Evolutionary conservation across 2,888 invertebrate genomes (phyloP), one percentile per base, ranked within the genome.

Genomic region (Orthosia cruda): DNA sequence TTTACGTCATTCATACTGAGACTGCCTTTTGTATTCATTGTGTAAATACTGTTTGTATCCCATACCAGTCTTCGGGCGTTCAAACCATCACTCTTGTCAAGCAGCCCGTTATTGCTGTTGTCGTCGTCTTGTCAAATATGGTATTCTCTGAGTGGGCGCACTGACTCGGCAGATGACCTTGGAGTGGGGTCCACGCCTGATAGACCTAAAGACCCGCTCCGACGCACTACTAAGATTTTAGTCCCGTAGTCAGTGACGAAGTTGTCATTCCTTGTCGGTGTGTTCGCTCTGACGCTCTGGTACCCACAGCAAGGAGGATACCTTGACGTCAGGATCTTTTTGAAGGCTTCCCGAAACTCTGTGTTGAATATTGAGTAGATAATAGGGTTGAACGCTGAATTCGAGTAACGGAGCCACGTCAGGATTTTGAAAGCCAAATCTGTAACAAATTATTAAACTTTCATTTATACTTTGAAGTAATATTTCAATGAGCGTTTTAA

Each of bases 351-450:
- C 20, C 99, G 98, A 93, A 99, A 99, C 95, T 99, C 99, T 18
- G 99, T 98, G 97, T 99, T 99, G 97, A 99, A 99, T 92, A 99
- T 99, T 82, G 99, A 99, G 97, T 99, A 99, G 93, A 99, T 99
- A 92, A 99, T 99, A 52, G 99, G 99, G 96, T 99, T 99, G 97
- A 99, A 99, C 70, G 99, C 99, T 58, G 99, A 99, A 96, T 99
- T 99, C 80, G 99, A 99, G 95, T 99, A 99, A 84, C 99, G 99
- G 89, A 99, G 97, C 99, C 99, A 99, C 57, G 99, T 99, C 86
- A 99, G 98, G 89, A 99, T 98, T 97, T 98, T 97, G 92, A 97
- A 97, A 47, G 96, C 96, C 61, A 97, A 91, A 90, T 97, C 97
- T 97, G 94, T 15, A 95, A 94, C 88, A 92, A 93, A 64, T 50